phyloP scores from a whole-genome alignment of 92 coral and sea anemone genomes.

The Palythoa grandis region DNA sequence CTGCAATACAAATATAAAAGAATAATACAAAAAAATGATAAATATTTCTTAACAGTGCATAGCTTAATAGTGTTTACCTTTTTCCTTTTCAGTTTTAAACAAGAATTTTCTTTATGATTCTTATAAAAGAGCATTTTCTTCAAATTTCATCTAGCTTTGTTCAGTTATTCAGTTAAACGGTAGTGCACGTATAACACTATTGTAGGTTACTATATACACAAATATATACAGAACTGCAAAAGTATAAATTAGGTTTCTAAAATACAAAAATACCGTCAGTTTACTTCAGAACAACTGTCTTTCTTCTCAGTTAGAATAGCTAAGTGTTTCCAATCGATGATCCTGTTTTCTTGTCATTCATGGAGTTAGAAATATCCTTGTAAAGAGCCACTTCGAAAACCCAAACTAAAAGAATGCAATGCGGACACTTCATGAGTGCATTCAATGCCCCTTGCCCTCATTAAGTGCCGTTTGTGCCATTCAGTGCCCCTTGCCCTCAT shows the following conservation, averaged over 20 bases:
- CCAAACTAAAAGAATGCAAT: background rate
- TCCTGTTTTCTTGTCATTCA: background rate
- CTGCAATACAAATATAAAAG: background rate
- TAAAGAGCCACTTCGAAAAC: background rate
- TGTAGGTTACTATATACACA: background rate
- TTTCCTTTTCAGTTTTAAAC: background rate
- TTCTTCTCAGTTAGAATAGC: background rate
- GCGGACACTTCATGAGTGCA: background rate
- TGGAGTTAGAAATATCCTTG: background rate
- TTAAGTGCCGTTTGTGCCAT: no score
- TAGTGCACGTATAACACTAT: background rate
- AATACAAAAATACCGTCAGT: slow-evolving; percentile 30
- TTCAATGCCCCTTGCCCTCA: background rate
- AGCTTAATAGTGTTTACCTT: background rate
- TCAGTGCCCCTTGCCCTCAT: no score
- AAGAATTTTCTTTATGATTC: background rate
- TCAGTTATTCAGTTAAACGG: background rate
- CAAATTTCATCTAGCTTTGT: no score
- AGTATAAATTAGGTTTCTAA: slow-evolving; percentile 15
- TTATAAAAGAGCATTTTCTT: no score
- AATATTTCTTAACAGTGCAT: background rate
- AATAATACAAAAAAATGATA: background rate
- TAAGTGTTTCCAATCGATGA: background rate
- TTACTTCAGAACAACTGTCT: background rate
- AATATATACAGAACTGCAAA: slow-evolving; percentile 16